phyloP scores from a whole-genome alignment of 2,797 vertebrate species.

The Lepus oiostolus region DNA sequence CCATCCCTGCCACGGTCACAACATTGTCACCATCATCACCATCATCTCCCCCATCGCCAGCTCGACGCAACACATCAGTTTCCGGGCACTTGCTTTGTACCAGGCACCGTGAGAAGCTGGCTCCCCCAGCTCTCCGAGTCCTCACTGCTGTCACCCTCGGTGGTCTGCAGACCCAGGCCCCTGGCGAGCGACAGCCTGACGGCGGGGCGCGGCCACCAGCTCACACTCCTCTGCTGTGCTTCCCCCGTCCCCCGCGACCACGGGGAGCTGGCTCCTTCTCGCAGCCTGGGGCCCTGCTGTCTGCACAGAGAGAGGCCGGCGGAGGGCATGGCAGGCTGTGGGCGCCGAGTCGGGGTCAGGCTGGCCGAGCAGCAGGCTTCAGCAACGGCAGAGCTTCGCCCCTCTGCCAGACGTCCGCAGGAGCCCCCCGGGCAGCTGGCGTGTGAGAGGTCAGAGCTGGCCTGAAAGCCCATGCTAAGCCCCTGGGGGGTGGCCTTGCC shows the following conservation, averaged over 20 bases:
- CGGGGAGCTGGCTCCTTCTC: accelerated
- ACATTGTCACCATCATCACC: accelerated
- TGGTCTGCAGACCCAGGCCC: not conserved
- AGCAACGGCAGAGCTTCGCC: not conserved
- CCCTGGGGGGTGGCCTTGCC: not conserved
- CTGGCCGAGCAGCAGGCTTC: not conserved
- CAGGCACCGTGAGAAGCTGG: not conserved
- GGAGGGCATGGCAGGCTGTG: no score
- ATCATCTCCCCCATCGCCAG: accelerated
- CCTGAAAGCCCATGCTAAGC: accelerated
- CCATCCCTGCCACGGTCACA: accelerated
- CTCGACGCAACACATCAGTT: not conserved
- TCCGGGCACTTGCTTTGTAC: not conserved
- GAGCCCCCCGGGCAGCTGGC: no score
- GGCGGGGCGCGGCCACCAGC: no score
- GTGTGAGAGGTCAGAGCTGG: not conserved
- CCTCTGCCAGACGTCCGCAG: not conserved
- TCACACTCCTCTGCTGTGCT: no score
- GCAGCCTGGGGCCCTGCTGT: not conserved
- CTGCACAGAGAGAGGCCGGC: no score
- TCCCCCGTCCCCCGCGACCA: no score
- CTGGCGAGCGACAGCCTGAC: not conserved
- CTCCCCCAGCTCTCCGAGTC: not conserved
- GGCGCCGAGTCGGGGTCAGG: no score
- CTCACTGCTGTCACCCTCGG: no score